Evolutionary conservation across 2,113 vertebrate genomes (phyloP).

Genomic region (Hippocampus abdominalis): DNA sequence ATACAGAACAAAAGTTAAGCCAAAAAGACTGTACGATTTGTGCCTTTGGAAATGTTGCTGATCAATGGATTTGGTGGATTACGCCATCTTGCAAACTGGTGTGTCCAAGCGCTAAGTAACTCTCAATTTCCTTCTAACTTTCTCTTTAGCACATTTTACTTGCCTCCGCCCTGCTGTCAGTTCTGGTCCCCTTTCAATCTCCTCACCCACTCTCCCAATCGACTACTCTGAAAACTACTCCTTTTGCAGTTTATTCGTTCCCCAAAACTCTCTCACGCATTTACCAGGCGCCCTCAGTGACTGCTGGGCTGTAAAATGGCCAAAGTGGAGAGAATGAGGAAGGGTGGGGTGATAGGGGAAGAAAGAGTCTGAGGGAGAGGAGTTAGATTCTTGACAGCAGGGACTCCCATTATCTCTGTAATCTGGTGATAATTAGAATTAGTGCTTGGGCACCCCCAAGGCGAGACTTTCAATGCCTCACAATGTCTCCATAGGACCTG

Average conservation of each 20-base stretch:
- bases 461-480: slow-evolving; percentile 65
- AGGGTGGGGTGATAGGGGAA: slow-evolving; percentile 39
- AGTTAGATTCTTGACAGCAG: slow-evolving; percentile 63
- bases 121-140: slow-evolving; percentile 63
- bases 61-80: not conserved
- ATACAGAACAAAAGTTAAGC: not conserved
- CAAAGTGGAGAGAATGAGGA: slow-evolving; percentile 50
- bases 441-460: slow-evolving; percentile 62
- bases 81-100: slow-evolving; percentile 13
- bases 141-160: slow-evolving; percentile 67
- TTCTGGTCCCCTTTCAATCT: slow-evolving; percentile 68
- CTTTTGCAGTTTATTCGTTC: slow-evolving; percentile 64
- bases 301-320: slow-evolving; percentile 73
- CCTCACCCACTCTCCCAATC: slow-evolving; percentile 54
- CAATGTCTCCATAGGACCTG: slow-evolving; percentile 62
- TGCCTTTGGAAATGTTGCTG: not conserved
- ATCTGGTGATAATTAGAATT: slow-evolving; percentile 76
- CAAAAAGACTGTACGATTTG: not conserved
- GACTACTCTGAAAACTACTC: slow-evolving; percentile 67
- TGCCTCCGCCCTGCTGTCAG: slow-evolving; percentile 61
- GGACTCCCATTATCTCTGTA: slow-evolving; percentile 75
- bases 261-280: slow-evolving; percentile 49
- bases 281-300: slow-evolving; percentile 58
- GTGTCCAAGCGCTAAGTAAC: slow-evolving; percentile 55
- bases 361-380: slow-evolving; percentile 56